Base-by-base conservation (phyloP, 2,888 invertebrate species). In the Cephus pulcher region DNA sequence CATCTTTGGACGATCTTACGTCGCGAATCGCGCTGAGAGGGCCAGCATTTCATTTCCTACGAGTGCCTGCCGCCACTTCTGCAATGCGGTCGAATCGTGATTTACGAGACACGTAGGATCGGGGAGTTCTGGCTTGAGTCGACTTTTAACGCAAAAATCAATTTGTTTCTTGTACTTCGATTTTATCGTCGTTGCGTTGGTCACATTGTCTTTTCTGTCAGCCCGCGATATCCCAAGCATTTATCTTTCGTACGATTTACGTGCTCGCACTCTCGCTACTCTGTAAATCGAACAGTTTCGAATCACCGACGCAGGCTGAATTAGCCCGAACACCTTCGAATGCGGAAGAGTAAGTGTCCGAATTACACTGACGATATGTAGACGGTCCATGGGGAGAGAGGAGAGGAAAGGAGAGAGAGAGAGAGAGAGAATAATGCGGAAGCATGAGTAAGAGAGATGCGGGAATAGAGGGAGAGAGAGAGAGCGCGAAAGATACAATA, bases 291-390 rank as follows among this genome's bases (percentile, higher is more conserved):
- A 30, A 30, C 71, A 71, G 71, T 78, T 78, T 78, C 34, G 71
- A 75, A 78, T 78, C 69, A 70, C 71, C 75, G 78, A 78, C 79
- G 78, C 75, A 77, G 79, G 80, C 83, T 85, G 87, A 87, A 86
- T 86, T 82, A 80, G 84, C 78, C 83, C 87, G 87, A 86, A 76
- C 75, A 68, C 37, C 74, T 82, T 82, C 86, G 82, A 85, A 77
- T 80, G 74, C 69, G 75, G 71, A 56, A 6, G 23, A 56, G 23
- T 15, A 23, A 56, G 40, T 56, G 23, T 56, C 23, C 40, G 40
- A 56, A 23, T 56, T 56, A 56, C 23, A 23, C 40, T 56, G 40
- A 56, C 40, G 23, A 56, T 9, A 56, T 23, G 40, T 56, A 56
- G 40, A 23, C 23, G 2, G 23, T 23, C 23, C 40, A 56, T 56